Evolutionary conservation across 2,888 invertebrate species (phyloP).

Genomic region (Cheilosia scutellata): DNA sequence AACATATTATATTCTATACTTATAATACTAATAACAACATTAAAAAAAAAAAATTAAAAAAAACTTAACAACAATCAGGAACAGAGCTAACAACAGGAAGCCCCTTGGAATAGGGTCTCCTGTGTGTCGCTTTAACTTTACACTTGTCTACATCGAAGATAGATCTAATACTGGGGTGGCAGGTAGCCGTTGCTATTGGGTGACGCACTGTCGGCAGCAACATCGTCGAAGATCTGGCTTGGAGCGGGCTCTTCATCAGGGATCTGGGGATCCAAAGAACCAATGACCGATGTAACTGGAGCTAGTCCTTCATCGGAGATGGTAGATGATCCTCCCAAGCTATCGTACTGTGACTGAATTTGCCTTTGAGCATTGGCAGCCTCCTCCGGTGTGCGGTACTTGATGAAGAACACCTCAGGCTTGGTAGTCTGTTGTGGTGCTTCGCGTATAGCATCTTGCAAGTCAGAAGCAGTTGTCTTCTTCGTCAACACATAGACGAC

Average conservation of each 20-base stretch:
- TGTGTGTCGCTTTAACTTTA: constrained; percentile 76
- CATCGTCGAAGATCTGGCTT: constrained; percentile 53
- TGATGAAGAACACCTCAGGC: constrained; percentile 84
- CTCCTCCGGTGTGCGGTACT: constrained; percentile 83
- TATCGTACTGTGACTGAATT: constrained; percentile 83
- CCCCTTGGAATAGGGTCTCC: constrained; percentile 3
- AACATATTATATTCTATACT: constrained; percentile 11
- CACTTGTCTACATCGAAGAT: constrained; percentile 79
- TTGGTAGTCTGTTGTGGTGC: constrained; percentile 82
- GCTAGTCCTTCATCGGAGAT: constrained; percentile 83
- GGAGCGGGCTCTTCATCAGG: constrained; percentile 78
- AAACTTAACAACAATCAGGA: constrained; percentile 69
- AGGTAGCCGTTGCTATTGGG: constrained; percentile 59
- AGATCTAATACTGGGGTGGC: constrained; percentile 70
- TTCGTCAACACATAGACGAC: constrained; percentile 83
- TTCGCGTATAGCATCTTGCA: constrained; percentile 82
- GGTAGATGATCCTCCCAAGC: constrained; percentile 81
- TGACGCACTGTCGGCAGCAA: constrained; percentile 32
- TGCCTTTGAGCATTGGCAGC: constrained; percentile 82
- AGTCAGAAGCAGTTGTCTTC: constrained; percentile 81
- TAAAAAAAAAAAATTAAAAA: constrained; percentile 13
- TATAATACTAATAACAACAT: constrained; percentile 36
- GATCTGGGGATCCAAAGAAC: constrained; percentile 81
- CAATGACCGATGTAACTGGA: constrained; percentile 82
- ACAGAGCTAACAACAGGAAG: constrained; percentile 39